Evolutionary conservation across 1,140 invertebrate genomes (phyloP).

Genomic region (Colletes latitarsis): DNA sequence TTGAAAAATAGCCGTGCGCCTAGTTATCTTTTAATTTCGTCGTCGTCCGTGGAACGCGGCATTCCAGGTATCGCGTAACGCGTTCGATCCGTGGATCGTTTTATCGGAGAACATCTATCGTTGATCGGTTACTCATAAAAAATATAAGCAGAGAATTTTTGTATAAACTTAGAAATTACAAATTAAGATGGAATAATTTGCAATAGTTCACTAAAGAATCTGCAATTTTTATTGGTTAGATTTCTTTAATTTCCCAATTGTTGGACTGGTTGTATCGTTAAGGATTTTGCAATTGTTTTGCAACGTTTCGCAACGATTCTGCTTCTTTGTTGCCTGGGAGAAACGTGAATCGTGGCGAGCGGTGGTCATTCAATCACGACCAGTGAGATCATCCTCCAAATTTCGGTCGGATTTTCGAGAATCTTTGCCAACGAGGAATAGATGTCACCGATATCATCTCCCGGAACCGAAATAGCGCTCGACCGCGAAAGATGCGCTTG

Average conservation of each 20-base stretch:
- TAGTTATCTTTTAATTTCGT: background rate
- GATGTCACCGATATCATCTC: constrained; percentile 54
- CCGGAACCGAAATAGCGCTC: constrained; percentile 55
- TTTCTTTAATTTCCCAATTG: too few species aligned
- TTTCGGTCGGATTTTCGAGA: constrained; percentile 44
- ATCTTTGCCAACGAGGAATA: constrained; percentile 28
- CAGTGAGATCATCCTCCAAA: constrained; percentile 52
- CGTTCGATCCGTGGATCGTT: too few species aligned
- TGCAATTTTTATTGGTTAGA: too few species aligned
- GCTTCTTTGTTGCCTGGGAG: background rate
- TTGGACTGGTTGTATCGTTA: too few species aligned
- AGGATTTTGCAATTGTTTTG: background rate
- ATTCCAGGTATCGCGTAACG: background rate
- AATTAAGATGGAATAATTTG: too few species aligned
- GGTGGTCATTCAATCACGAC: constrained; percentile 21
- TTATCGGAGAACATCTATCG: too few species aligned
- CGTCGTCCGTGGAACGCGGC: background rate
- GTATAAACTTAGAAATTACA: too few species aligned
- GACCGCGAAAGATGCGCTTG: constrained; percentile 26
- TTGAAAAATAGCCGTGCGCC: constrained; percentile 3
- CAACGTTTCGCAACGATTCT: constrained; percentile 5
- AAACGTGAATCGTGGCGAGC: background rate
- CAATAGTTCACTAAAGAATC: too few species aligned
- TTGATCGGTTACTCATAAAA: too few species aligned
- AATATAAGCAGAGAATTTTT: too few species aligned